These are phyloP conservation scores for Myiotriccus ornatus DNA, from an alignment of 2,797 vertebrate species.

Conservation along the genomic window DNA sequence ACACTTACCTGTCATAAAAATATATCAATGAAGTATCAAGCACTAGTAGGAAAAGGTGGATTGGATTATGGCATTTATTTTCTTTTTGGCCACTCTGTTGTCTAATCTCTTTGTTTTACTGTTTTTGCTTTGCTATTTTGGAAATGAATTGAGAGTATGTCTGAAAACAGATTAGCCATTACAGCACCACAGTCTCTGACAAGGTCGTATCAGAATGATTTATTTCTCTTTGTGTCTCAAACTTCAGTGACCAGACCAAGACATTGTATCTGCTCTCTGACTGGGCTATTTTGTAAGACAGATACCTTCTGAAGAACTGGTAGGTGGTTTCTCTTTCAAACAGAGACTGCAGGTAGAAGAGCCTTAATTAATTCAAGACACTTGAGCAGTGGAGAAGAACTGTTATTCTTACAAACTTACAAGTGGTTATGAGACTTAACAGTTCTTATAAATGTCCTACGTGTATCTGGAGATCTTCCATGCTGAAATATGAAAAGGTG, in stretches of 20 bases:
- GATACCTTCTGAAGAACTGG: neutral
- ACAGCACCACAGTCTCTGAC: neutral
- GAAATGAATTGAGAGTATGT: neutral
- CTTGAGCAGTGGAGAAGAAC: neutral
- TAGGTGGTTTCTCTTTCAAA: neutral
- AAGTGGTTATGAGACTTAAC: neutral
- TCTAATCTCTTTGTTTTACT: neutral
- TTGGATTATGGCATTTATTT: neutral
- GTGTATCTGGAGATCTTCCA: neutral
- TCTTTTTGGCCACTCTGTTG: neutral
- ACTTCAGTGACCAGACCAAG: neutral
- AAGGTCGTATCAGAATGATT: neutral
- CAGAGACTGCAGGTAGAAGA: neutral
- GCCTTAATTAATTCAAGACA: neutral
- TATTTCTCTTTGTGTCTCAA: neutral
- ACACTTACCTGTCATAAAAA: neutral
- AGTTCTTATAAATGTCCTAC: neutral
- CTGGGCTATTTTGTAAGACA: neutral
- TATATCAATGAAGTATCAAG: neutral
- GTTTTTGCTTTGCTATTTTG: neutral
- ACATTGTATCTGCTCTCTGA: neutral
- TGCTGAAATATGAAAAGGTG: neutral
- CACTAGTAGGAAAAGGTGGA: neutral
- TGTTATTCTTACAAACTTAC: neutral
- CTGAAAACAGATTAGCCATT: neutral